Base-by-base conservation (phyloP, 92 coral and sea anemone genomes). In the Epizoanthus illoricatus region DNA sequence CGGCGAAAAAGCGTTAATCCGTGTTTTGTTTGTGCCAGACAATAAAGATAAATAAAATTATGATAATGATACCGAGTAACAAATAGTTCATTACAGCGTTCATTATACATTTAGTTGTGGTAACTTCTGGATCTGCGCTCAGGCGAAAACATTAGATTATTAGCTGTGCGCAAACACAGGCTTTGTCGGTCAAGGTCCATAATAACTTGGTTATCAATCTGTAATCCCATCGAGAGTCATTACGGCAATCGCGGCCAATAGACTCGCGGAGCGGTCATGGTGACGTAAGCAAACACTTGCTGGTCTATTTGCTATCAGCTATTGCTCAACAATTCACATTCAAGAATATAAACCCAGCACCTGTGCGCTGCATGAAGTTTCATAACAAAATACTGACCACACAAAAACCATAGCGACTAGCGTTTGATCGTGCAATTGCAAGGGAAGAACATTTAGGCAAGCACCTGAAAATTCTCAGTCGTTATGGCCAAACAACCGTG, bases 401-500 rank as follows among this genome's bases (percentile, higher is more conserved):
- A 47, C 4, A 59, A 71, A n/a, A 59, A 24, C 45, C 42, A 67
- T 43, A 68, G 72, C 21, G 52, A 68, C 72, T 52, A 15, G 52
- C 4, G 6, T 33, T 52, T 52, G 56, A 9, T 1, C 55, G 55
- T 40, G 11, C 41, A 16, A 61, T 21, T 40, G 11, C 41, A 16
- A 61, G 75, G 15, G 21, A 68, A 68, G 12, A 68, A 52, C 21
- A 47, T 20, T 5, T 18, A 11, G 55, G 41, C 19, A 21, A 41
- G 8, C 75, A 11, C 49, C 3, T 19, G 66, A 41, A 28, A 12
- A 47, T 43, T 17, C 15, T 13, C 24, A 5, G 33, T 62, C 28
- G 75, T 68, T 19, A 92, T 92, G 97, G 89, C 97, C 47, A 92
- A 88, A 49, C 91, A 95, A 65, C 91, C 98, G 0, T 95, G 98